phyloP scores from a whole-genome alignment of 2,888 invertebrate genomes.

The Colostygia pectinataria region DNA sequence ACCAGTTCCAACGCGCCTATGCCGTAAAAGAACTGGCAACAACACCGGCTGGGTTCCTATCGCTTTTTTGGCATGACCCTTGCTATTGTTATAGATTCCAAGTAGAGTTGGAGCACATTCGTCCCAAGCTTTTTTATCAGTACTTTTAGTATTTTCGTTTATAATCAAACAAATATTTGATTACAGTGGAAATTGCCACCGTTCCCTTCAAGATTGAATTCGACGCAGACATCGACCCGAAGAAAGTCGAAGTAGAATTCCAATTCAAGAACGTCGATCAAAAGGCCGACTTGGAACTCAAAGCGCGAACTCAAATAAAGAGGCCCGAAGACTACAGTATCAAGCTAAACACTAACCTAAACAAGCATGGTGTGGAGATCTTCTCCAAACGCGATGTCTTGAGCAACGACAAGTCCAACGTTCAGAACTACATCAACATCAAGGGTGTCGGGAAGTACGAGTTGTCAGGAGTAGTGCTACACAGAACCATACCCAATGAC shows the following conservation, averaged over 20 bases:
- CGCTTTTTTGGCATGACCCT: too few species aligned
- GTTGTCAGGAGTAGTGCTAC: slow-evolving; percentile 82
- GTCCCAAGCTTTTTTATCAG: too few species aligned
- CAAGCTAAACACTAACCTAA: slow-evolving; percentile 53
- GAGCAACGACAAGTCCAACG: slow-evolving; percentile 83
- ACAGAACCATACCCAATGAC: slow-evolving; percentile 80
- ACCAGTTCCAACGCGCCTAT: too few species aligned
- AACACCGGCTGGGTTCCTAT: too few species aligned
- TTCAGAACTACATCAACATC: slow-evolving; percentile 82
- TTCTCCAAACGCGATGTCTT: slow-evolving; percentile 82
- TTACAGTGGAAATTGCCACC: slow-evolving; percentile 79
- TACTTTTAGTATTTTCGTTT: too few species aligned
- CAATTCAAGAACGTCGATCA: slow-evolving; percentile 83
- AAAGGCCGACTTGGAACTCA: slow-evolving; percentile 84
- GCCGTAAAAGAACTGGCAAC: too few species aligned
- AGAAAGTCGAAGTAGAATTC: slow-evolving; percentile 80
- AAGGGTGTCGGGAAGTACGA: slow-evolving; percentile 85
- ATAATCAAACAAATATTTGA: slow-evolving; percentile 15
- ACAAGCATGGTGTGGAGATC: slow-evolving; percentile 68
- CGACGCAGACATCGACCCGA: slow-evolving; percentile 82
- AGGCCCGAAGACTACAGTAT: slow-evolving; percentile 69
- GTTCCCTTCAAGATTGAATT: slow-evolving; percentile 75
- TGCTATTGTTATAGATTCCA: too few species aligned
- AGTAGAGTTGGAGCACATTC: too few species aligned
- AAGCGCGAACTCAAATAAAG: slow-evolving; percentile 73